A percentile compares a stretch with the other conserved stretches of the same genome.
Evolutionary conservation across 2,888 invertebrate species (phyloP).

Genomic region (Agrotis segetum): DNA sequence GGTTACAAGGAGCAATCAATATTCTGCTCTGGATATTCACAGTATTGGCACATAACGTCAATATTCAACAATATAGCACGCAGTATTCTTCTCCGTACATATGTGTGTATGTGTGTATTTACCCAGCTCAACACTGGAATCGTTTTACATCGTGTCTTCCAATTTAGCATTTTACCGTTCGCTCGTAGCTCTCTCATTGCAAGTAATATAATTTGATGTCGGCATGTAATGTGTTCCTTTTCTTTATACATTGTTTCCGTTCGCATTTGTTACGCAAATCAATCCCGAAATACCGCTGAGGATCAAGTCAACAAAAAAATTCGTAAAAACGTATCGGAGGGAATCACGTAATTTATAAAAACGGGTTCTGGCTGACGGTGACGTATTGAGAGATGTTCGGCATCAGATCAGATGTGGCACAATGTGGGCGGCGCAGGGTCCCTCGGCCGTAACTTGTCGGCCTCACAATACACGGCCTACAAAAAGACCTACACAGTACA

Average conservation of each 20-base stretch:
- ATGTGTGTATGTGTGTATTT: constrained; percentile 1
- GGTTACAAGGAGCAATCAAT: neutral
- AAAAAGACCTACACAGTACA: constrained; percentile 57
- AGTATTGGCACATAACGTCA: neutral
- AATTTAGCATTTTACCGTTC: constrained; percentile 79
- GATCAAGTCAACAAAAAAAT: constrained; percentile 57
- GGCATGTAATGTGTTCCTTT: constrained; percentile 73
- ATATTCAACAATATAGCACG: neutral
- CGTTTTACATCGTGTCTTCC: constrained; percentile 73
- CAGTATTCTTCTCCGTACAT: constrained; percentile 17
- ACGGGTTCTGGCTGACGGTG: constrained; percentile 30
- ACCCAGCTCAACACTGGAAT: constrained; percentile 47
- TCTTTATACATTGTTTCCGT: constrained; percentile 66
- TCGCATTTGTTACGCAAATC: constrained; percentile 64
- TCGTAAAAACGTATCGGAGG: constrained; percentile 37
- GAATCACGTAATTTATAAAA: constrained; percentile 44
- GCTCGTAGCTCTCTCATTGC: constrained; percentile 73
- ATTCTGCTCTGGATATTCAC: neutral
- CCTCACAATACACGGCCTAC: constrained; percentile 29
- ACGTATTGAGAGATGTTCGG: constrained; percentile 32
- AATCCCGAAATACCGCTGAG: constrained; percentile 50
- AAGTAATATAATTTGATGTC: constrained; percentile 68
- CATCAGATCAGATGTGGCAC: constrained; percentile 23
- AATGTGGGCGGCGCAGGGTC: neutral
- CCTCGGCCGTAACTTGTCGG: constrained; percentile 6